Evolutionary conservation across 2,797 vertebrate species (phyloP).

Genomic region (Cuculus canorus): DNA sequence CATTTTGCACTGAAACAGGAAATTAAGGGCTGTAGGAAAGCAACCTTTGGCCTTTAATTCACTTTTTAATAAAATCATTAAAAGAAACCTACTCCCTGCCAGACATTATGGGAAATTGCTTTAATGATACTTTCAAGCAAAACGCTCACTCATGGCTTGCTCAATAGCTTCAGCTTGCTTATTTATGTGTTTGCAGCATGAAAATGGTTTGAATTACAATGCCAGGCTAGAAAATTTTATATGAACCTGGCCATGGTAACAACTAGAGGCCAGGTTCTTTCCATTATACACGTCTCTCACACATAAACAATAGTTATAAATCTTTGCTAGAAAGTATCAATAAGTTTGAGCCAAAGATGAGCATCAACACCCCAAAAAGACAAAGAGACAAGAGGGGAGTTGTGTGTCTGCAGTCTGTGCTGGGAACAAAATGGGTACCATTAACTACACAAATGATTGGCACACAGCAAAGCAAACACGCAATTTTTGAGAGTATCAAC

Average conservation of each 20-base stretch:
- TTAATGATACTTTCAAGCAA: conserved; percentile 66
- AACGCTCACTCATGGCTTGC: conserved; percentile 17
- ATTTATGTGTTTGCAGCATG: not conserved
- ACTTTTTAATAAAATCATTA: conserved; percentile 80
- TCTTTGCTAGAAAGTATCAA: not conserved
- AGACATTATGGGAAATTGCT: conserved; percentile 64
- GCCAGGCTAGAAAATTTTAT: conserved; percentile 13
- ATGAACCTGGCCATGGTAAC: not conserved
- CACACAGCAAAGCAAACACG: not conserved
- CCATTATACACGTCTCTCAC: not conserved
- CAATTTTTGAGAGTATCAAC: not conserved
- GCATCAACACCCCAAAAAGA: not conserved
- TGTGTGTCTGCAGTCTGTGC: not conserved
- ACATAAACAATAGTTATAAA: not conserved
- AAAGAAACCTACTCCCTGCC: conserved; percentile 55
- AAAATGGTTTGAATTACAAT: conserved; percentile 54
- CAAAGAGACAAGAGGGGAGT: not conserved
- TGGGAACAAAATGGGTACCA: not conserved
- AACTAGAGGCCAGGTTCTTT: not conserved
- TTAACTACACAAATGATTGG: not conserved
- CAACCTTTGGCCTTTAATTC: conserved; percentile 78
- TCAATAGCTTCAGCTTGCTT: not conserved
- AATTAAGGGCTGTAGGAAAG: conserved; percentile 77
- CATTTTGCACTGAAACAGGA: conserved; percentile 70
- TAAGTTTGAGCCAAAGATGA: not conserved